phyloP scores from a whole-genome alignment of 2,113 vertebrate genomes.

The Jaculus jaculus region DNA sequence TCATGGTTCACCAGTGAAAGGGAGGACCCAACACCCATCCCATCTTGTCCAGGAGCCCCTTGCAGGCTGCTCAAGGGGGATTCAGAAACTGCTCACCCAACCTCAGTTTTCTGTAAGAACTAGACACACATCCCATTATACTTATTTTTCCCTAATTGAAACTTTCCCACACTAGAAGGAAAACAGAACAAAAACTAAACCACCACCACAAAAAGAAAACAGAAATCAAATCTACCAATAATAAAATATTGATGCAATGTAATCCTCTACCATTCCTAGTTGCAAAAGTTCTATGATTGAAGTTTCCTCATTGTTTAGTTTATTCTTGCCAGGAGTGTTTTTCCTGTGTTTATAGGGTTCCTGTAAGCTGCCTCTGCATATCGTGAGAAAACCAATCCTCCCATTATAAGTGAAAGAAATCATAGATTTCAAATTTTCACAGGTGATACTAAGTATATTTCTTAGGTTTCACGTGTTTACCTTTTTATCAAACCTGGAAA shows the following conservation, averaged over 20 bases:
- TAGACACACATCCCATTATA: not conserved
- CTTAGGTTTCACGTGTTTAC: not conserved
- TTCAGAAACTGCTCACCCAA: not conserved
- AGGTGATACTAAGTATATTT: not conserved
- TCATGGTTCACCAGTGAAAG: not conserved
- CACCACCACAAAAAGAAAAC: not conserved
- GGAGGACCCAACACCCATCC: not conserved
- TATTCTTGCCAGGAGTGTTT: not conserved
- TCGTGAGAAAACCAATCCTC: not conserved
- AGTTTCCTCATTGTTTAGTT: not conserved
- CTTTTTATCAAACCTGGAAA: not conserved
- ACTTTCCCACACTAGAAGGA: not conserved
- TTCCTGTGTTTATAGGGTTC: not conserved
- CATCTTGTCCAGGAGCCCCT: not conserved
- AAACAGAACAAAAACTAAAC: not conserved
- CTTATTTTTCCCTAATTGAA: not conserved
- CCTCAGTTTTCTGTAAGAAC: not conserved
- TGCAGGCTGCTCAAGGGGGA: not conserved
- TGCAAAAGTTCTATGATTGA: not conserved
- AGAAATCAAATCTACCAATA: not conserved
- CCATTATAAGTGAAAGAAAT: constrained; percentile 1
- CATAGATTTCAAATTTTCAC: not conserved
- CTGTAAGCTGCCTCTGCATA: not conserved
- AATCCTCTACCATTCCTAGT: not conserved
- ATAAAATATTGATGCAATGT: not conserved